A percentile compares a stretch with the other conserved stretches of the same genome.
These are phyloP conservation scores for Melanaphis sacchari DNA, from an alignment of 1,140 invertebrate species.

Conservation along the genomic window DNA sequence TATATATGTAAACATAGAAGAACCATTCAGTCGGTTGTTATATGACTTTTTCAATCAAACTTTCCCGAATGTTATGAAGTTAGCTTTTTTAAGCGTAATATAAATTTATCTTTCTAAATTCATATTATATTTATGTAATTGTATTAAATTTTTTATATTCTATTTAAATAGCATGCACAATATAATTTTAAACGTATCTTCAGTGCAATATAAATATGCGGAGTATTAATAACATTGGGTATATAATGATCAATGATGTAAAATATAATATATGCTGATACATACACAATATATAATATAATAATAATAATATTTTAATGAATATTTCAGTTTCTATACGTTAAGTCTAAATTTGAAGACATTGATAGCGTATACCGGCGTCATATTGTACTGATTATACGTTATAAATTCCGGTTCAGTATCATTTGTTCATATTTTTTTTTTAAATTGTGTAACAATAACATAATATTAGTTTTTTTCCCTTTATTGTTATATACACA, in stretches of 20 bases:
- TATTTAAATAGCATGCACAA: neutral
- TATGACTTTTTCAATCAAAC: constrained; percentile 57
- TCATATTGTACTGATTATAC: neutral
- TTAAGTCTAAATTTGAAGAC: neutral
- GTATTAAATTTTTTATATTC: neutral
- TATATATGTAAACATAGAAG: neutral
- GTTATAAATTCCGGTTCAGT: neutral
- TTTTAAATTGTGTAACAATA: neutral
- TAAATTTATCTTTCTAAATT: neutral
- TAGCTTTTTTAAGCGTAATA: neutral
- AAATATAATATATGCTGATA: neutral
- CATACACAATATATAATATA: too few species aligned
- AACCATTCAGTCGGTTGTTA: constrained; percentile 16
- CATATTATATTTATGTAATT: neutral
- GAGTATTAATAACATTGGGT: too few species aligned
- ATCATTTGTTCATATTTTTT: neutral
- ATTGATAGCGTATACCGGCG: neutral
- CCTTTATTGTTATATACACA: too few species aligned
- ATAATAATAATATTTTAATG: too few species aligned
- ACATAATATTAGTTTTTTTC: too few species aligned
- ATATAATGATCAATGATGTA: too few species aligned
- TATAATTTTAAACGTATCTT: neutral
- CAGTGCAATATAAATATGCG: neutral
- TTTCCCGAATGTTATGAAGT: constrained; percentile 1
- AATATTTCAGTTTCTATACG: neutral